Percentiles rank a stretch among this genome's conserved stretches.
Evolutionary conservation across 2,797 vertebrate species (phyloP).

Genomic region (Oryzias dopingdopingensis): DNA sequence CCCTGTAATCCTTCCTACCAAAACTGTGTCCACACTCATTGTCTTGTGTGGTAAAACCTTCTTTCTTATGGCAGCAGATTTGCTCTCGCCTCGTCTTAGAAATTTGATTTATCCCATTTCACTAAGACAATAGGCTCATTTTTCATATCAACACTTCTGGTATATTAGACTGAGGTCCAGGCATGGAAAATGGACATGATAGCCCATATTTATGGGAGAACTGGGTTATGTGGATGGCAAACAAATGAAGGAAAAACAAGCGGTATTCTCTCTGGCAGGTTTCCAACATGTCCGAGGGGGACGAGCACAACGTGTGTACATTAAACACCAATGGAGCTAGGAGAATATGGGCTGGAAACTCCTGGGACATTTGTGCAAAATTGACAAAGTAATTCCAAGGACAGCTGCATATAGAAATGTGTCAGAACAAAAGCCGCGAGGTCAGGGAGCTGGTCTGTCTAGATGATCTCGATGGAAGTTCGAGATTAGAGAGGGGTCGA

Average conservation of each 20-base stretch:
- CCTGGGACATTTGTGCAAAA: conserved; percentile 22
- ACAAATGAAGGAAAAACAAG: conserved; percentile 57
- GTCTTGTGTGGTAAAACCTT: conserved; percentile 20
- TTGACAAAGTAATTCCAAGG: conserved; percentile 34
- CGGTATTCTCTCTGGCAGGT: conserved; percentile 50
- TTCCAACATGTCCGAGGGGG: conserved; percentile 31
- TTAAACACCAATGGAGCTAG: conserved; percentile 39
- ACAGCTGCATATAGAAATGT: conserved; percentile 23
- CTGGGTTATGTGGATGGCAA: conserved; percentile 61
- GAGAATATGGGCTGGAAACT: conserved; percentile 38
- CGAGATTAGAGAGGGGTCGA: too few relatives aligned
- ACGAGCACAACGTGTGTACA: conserved; percentile 38
- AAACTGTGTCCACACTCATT: conserved; percentile 26
- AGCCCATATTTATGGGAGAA: conserved; percentile 66
- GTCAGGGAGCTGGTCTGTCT: too few relatives aligned
- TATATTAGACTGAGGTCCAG: conserved; percentile 61
- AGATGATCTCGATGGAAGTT: too few relatives aligned
- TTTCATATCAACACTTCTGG: conserved; percentile 59
- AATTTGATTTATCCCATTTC: conserved; percentile 64
- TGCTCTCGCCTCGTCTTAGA: conserved; percentile 57
- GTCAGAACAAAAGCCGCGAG: neutral
- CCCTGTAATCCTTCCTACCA: conserved; percentile 7
- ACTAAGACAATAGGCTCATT: conserved; percentile 59
- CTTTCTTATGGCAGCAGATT: conserved; percentile 43
- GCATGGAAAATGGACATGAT: conserved; percentile 67